A percentile compares a stretch with the other conserved stretches of the same genome.
Evolutionary conservation across 2,113 vertebrate species (phyloP).

Genomic region (Hippocampus guttulatus): DNA sequence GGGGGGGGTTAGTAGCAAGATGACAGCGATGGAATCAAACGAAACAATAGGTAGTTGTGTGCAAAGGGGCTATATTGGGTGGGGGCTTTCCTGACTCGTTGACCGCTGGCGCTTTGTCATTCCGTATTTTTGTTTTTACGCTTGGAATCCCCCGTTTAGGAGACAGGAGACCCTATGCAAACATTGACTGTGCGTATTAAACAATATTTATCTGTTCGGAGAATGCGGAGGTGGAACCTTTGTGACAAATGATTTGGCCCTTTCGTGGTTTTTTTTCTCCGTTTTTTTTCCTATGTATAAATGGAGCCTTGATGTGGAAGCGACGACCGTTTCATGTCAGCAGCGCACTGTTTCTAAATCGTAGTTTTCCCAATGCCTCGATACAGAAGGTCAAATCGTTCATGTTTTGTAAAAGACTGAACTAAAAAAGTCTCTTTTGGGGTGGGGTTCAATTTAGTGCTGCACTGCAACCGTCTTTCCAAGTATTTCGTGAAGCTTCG

Average conservation of each 20-base stretch:
- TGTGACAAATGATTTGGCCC: slow-evolving; percentile 2
- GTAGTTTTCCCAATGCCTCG: neutral
- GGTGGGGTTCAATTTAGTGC: no score
- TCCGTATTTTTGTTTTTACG: slow-evolving; percentile 34
- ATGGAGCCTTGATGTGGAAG: neutral
- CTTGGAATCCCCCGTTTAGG: slow-evolving; percentile 49
- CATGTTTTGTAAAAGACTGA: no score
- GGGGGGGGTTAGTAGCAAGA: no score
- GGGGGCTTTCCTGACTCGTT: slow-evolving; percentile 30
- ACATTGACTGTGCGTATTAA: slow-evolving; percentile 39
- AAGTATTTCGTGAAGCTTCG: no score
- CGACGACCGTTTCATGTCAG: neutral
- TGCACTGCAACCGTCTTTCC: neutral
- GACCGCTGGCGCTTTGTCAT: slow-evolving; percentile 37
- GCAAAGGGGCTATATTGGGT: slow-evolving; percentile 24
- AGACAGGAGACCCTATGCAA: slow-evolving; percentile 40
- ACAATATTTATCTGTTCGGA: slow-evolving; percentile 38
- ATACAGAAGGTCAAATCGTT: no score
- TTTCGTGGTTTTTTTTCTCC: neutral
- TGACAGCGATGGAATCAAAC: neutral
- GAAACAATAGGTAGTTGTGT: neutral
- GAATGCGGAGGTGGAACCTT: neutral
- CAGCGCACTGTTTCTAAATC: neutral
- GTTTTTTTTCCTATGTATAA: neutral
- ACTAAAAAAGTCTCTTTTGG: no score